Evolutionary conservation across 2,888 invertebrate genomes (phyloP).

Genomic region (Oligia fasciuncula): DNA sequence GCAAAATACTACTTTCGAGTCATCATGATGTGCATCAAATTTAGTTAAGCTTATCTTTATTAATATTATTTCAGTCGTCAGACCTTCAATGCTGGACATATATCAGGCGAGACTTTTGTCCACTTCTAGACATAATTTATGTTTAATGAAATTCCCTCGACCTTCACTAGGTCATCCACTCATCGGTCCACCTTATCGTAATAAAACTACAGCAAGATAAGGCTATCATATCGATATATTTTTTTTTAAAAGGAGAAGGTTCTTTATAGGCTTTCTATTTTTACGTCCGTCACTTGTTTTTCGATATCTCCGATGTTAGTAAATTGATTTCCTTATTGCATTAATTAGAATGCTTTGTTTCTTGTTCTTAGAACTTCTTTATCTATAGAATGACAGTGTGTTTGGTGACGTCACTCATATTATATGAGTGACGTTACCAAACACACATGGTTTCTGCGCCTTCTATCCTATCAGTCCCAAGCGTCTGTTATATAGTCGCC

Average conservation of each 20-base stretch:
- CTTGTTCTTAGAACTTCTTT: neutral
- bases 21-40: neutral
- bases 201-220: slow-evolving; percentile 7
- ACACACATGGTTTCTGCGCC: too few relatives aligned
- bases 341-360: neutral
- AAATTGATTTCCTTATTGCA: neutral
- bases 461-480: too few relatives aligned
- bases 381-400: neutral
- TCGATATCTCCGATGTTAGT: neutral
- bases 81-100: too few relatives aligned
- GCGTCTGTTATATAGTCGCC: too few relatives aligned
- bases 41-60: neutral
- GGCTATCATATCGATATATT: neutral
- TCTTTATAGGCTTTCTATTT: neutral
- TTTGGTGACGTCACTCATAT: too few relatives aligned
- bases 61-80: neutral
- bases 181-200: neutral
- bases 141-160: neutral
- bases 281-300: neutral
- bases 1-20: neutral
- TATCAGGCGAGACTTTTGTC: neutral
- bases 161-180: slow-evolving; percentile 3
- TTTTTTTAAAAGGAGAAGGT: neutral
- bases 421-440: too few relatives aligned
- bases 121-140: neutral